Evolutionary conservation across 2,113 vertebrate genomes (phyloP).

Genomic region (Dipodomys ordii): DNA sequence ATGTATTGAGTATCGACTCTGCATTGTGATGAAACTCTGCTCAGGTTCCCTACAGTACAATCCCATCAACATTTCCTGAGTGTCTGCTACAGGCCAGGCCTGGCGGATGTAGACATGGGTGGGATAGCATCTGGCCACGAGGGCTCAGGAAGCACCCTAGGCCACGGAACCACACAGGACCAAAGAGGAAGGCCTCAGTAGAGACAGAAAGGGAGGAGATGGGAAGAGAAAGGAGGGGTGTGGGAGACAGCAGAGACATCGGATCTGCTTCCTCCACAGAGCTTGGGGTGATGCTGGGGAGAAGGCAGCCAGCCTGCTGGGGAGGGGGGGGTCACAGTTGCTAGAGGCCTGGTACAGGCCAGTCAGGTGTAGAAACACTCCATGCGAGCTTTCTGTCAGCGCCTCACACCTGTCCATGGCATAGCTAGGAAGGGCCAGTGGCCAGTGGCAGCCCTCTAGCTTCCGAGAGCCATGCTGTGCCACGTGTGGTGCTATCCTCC

Average conservation of each 20-base stretch:
- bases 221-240: not conserved
- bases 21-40: not conserved
- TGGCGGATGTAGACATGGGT: not conserved
- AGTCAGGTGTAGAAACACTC: not conserved
- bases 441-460: not conserved
- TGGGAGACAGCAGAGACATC: not conserved
- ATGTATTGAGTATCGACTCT: not conserved
- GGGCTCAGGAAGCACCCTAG: not conserved
- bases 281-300: not conserved
- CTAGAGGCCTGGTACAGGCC: not conserved
- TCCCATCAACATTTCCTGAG: not conserved
- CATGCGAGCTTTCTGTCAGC: too few species aligned
- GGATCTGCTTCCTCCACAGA: not conserved
- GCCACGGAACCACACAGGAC: not conserved
- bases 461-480: not conserved
- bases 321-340: not conserved
- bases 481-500: rapidly evolving
- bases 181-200: rapidly evolving
- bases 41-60: not conserved
- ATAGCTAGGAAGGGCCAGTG: not conserved
- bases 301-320: not conserved
- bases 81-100: not conserved
- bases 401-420: too few species aligned
- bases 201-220: not conserved
- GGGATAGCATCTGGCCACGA: not conserved